Base-by-base conservation (phyloP, 2,888 invertebrate genomes). In the Apoda limacodes region DNA sequence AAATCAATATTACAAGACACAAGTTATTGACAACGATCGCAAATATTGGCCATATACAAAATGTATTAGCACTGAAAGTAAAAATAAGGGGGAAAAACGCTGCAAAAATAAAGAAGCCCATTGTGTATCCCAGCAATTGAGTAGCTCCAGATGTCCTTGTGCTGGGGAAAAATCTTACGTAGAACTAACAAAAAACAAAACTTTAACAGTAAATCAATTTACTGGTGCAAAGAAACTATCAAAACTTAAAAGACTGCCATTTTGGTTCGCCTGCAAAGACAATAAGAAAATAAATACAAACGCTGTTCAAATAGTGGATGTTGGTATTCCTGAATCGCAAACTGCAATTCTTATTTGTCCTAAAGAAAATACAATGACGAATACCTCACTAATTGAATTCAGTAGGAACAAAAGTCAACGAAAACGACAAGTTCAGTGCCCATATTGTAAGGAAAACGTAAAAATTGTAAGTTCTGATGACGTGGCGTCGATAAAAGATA, bases 61-160 rank as follows among this genome's bases (percentile, higher is more conserved):
- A 45, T 70, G 68, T 48, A 53, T 17, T 31, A 42, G n/a, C 58
- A 63, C 45, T 55, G 60, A 30, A 63, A 55, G 32, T 64, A 55
- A 35, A 67, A 53, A 36, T 65, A 63, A 44, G 56, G 7, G 7
- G 17, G 17, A 17, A 17, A 7, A 6, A 7, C 17, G 5, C 17
- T 63, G 6, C 50, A 39, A 13, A 53, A 51, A 2, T 60, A 60
- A 30, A 55, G 52, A 7, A 55, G 41, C 3, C 67, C 42, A 55
- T 69, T 34, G 69, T 69, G 3, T 74, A 71, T 37, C 69, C 71
- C 0, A 70, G 72, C 68, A 72, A 48, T 45, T 74, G 34, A 72
- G 72, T 52, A 68, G 70, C 4, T 70, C 69, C 34, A 57, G 61
- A 9, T 71, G 70, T 38, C 64, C 69, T 21, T 75, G 72, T 40